phyloP scores from a whole-genome alignment of 2,888 invertebrate species.

The Volucella inanis region DNA sequence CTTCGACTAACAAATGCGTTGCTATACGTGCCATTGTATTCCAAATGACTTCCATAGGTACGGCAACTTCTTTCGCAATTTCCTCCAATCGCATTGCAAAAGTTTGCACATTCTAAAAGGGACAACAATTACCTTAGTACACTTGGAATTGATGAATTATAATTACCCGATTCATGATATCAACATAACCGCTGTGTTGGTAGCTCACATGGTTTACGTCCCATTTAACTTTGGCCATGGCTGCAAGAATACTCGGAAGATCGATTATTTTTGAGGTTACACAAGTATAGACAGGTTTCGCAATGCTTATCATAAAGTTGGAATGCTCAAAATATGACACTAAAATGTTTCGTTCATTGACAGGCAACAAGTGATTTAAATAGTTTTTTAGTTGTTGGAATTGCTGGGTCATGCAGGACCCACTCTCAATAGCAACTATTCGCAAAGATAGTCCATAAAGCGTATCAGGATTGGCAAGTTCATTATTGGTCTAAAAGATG shows the following conservation, averaged over 20 bases:
- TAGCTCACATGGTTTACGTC: slow-evolving; percentile 97
- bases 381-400: slow-evolving; percentile 92
- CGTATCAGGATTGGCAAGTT: slow-evolving; percentile 87
- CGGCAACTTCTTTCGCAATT: slow-evolving; percentile 87
- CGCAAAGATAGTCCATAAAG: slow-evolving; percentile 93
- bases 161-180: slow-evolving; percentile 87
- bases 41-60: slow-evolving; percentile 92
- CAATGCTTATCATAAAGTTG: slow-evolving; percentile 85
- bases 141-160: not conserved
- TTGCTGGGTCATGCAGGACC: slow-evolving; percentile 94
- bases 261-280: slow-evolving; percentile 92
- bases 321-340: slow-evolving; percentile 86
- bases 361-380: slow-evolving; percentile 91
- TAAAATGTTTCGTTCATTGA: slow-evolving; percentile 87
- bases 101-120: slow-evolving; percentile 84
- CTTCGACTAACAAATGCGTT: slow-evolving; percentile 95
- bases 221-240: slow-evolving; percentile 98
- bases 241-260: slow-evolving; percentile 88
- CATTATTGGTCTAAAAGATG: slow-evolving; percentile 84
- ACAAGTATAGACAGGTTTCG: slow-evolving; percentile 93
- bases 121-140: slow-evolving; percentile 2
- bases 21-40: slow-evolving; percentile 93
- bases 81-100: slow-evolving; percentile 91
- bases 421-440: slow-evolving; percentile 95
- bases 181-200: slow-evolving; percentile 95